These are phyloP conservation scores for Nephrotoma appendiculata DNA, from an alignment of 2,888 invertebrate genomes.

Conservation along the genomic window DNA sequence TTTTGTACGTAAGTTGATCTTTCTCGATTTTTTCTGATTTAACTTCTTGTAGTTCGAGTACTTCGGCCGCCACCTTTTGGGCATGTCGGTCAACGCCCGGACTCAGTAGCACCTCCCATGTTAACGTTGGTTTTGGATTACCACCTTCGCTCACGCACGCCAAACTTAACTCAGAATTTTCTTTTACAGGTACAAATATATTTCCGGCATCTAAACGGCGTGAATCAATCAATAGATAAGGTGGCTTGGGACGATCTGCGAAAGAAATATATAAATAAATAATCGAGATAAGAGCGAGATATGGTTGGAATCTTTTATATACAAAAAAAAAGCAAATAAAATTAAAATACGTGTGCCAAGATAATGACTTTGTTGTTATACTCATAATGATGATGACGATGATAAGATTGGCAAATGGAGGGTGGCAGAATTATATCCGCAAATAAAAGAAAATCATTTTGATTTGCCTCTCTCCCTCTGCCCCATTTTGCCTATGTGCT, in stretches of 20 bases:
- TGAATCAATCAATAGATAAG: slow-evolving; percentile 76
- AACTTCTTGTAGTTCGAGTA: slow-evolving; percentile 31
- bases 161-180: slow-evolving; percentile 67
- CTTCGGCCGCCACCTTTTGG: slow-evolving; percentile 36
- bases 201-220: slow-evolving; percentile 72
- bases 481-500: not conserved
- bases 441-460: not conserved
- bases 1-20: slow-evolving; percentile 24
- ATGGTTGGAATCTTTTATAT: too few relatives aligned
- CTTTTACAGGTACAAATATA: slow-evolving; percentile 74
- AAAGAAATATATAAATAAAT: not conserved
- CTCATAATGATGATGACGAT: not conserved
- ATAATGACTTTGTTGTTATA: not conserved
- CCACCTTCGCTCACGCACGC: slow-evolving; percentile 79
- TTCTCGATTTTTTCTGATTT: slow-evolving; percentile 32
- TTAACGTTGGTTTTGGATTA: slow-evolving; percentile 47
- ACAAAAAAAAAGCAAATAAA: not conserved
- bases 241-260: slow-evolving; percentile 68
- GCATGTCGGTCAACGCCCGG: slow-evolving; percentile 44
- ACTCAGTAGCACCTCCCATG: slow-evolving; percentile 32
- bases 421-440: not conserved
- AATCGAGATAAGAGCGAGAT: not conserved
- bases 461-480: not conserved
- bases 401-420: not conserved
- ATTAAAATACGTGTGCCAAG: not conserved